Evolutionary conservation across 2,888 invertebrate species (phyloP).

Genomic region (Lasioglossum figueresi): DNA sequence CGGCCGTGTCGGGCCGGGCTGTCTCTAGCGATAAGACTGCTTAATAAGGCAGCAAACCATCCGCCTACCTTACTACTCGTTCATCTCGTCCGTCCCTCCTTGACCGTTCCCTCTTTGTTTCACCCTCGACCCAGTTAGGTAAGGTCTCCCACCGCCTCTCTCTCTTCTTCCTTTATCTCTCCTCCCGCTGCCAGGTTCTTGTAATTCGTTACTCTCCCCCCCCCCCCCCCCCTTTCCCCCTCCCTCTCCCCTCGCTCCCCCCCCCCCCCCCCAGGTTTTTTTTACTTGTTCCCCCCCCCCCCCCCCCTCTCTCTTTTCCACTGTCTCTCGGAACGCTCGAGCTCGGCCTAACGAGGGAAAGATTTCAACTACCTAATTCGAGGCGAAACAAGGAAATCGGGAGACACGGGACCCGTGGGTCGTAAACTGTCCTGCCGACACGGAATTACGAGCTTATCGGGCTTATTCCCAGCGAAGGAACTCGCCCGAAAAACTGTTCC

Average conservation of each 20-base stretch:
- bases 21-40: constrained; percentile 72
- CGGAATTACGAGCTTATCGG: constrained; percentile 28
- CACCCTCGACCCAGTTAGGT: constrained; percentile 67
- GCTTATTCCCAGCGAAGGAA: not conserved
- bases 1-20: constrained; percentile 67
- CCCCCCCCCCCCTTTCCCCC: not conserved
- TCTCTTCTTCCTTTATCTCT: constrained; percentile 56
- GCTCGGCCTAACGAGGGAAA: constrained; percentile 56
- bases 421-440: constrained; percentile 44
- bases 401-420: constrained; percentile 16
- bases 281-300: too few relatives aligned
- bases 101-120: constrained; percentile 59
- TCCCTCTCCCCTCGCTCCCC: too few relatives aligned
- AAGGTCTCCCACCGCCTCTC: constrained; percentile 24
- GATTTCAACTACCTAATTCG: constrained; percentile 61
- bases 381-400: constrained; percentile 46
- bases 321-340: constrained; percentile 8
- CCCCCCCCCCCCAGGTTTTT: too few relatives aligned
- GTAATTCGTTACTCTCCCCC: constrained; percentile 51
- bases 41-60: constrained; percentile 74
- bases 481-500: not conserved
- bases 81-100: constrained; percentile 47
- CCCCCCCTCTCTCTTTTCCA: not conserved
- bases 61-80: constrained; percentile 63
- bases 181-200: constrained; percentile 46